These are phyloP conservation scores for Pollenia labialis DNA, from an alignment of 2,888 invertebrate species.

Conservation along the genomic window DNA sequence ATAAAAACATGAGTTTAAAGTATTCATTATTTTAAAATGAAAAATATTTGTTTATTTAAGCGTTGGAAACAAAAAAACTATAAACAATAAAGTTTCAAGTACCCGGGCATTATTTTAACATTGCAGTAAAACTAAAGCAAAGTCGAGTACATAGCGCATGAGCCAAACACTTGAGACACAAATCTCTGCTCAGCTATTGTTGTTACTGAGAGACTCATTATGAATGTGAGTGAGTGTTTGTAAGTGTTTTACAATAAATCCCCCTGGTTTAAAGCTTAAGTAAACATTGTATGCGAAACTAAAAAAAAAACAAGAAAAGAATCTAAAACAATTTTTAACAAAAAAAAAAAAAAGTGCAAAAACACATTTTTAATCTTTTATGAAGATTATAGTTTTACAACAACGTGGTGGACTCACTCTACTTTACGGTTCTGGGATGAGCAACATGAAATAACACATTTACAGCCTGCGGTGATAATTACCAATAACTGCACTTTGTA, in stretches of 20 bases:
- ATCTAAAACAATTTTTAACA: conserved; percentile 21
- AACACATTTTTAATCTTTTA: conserved; percentile 59
- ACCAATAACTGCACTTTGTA: conserved; percentile 72
- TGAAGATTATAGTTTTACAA: conserved; percentile 57
- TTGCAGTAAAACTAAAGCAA: conserved; percentile 1
- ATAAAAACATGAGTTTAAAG: background rate
- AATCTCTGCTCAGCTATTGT: conserved; percentile 28
- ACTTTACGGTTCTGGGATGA: conserved; percentile 36
- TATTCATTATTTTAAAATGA: background rate
- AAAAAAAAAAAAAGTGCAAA: conserved; percentile 47
- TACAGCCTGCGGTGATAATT: conserved; percentile 71
- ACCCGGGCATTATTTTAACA: conserved; percentile 5
- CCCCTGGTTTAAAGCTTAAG: conserved; percentile 42
- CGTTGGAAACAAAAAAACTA: conserved; percentile 27
- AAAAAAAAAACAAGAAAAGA: background rate
- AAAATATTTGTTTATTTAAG: conserved; percentile 54
- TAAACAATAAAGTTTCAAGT: conserved; percentile 34
- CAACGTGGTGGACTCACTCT: conserved; percentile 39
- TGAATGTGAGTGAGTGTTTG: background rate
- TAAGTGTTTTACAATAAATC: conserved; percentile 43
- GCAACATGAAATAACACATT: conserved; percentile 54
- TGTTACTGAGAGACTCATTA: background rate
- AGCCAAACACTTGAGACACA: conserved; percentile 55
- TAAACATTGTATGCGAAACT: conserved; percentile 39
- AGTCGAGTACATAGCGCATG: conserved; percentile 72